These are phyloP conservation scores for Ceyx melanurus DNA, from an alignment of 2,113 vertebrate genomes.

Conservation along the genomic window DNA sequence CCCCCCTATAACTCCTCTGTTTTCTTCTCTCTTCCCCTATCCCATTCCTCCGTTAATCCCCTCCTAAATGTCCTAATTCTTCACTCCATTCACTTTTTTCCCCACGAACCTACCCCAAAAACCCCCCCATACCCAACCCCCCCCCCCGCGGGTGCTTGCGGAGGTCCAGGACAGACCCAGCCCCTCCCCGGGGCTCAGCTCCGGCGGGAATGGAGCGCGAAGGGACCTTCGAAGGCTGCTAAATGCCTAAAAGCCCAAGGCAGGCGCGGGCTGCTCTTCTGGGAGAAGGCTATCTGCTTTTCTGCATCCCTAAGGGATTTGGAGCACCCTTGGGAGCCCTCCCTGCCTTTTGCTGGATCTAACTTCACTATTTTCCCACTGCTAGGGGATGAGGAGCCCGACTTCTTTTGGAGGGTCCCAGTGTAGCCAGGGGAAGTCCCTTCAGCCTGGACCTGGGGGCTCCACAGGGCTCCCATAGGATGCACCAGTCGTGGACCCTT, in stretches of 20 bases:
- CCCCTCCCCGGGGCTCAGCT: neutral
- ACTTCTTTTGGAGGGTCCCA: accelerated
- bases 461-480: neutral
- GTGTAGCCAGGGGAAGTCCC: accelerated
- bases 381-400: neutral
- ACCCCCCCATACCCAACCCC: too few species aligned
- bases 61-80: too few species aligned
- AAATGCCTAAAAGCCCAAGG: neutral
- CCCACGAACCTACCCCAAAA: too few species aligned
- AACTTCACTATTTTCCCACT: neutral
- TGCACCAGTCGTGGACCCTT: accelerated
- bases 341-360: neutral
- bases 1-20: too few species aligned
- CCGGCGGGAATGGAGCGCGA: neutral
- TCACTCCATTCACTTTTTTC: too few species aligned
- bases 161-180: neutral
- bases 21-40: too few species aligned
- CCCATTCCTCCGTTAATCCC: too few species aligned
- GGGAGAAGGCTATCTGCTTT: neutral
- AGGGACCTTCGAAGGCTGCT: neutral
- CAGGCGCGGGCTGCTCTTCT: neutral
- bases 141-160: neutral
- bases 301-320: neutral
- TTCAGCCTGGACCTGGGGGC: neutral
- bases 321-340: neutral